Evolutionary conservation across 2,113 vertebrate species (phyloP), one percentile per base, ranked within the genome.

Genomic region (Brachionichthys hirsutus): DNA sequence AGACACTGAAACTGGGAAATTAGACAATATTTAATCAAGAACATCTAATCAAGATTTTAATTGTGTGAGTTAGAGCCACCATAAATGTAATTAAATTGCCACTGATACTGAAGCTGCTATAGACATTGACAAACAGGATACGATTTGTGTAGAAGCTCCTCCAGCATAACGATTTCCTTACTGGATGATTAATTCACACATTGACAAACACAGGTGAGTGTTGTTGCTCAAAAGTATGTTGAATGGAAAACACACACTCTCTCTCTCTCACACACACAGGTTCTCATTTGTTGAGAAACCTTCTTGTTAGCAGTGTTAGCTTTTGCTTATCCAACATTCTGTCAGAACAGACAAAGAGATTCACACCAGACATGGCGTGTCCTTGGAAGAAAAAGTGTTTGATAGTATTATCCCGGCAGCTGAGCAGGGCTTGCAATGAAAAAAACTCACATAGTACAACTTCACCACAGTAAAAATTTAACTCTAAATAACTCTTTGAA

Each of bases 341-440:
- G 88, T 82, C 83, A 83, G 72, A 85, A 73, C 77, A 81, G 78
- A 84, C 75, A 81, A 74, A 82, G 70, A 84, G 62, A 79, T 85
- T 82, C 50, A 11, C 75, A 80, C 63, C 73, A 79, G 80, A 85
- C 80, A 81, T 70, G 59, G 61, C 70, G 70, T 77, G 78, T 87
- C 74, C 71, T 75, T 80, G 76, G 68, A 85, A 78, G 69, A 82
- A 78, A 85, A 75, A 56, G 78, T 85, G 88, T 89, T 85, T 85
- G 85, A 89, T 81, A 76, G 83, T 77, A 71, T 67, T 80, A 82
- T 87, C 70, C 78, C 81, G 76, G 74, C 82, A 88, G 85, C 80
- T 79, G 78, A 85, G 82, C 76, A 67, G 66, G 79, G 64, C 67
- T 70, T 65, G 75, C 71, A 54, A 55, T 52, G 74, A 69, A 78